Evolutionary conservation across 1,140 invertebrate species (phyloP).

Genomic region (Procambarus virginalis): DNA sequence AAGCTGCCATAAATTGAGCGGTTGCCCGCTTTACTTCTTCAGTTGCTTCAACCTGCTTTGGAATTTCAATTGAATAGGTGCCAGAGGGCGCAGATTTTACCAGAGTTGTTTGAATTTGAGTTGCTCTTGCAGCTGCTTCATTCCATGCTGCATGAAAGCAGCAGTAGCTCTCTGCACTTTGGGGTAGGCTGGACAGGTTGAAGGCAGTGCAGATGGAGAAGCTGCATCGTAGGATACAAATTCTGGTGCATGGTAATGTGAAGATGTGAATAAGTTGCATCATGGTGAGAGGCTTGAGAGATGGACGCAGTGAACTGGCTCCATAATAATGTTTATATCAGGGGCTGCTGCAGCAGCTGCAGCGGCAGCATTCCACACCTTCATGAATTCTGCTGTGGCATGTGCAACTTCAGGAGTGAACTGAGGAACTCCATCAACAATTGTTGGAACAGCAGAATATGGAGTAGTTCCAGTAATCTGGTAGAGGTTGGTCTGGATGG

Average conservation of each 20-base stretch:
- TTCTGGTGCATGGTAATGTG: background rate
- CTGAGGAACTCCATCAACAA: constrained; percentile 6
- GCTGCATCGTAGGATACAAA: background rate
- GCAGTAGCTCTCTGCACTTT: constrained; percentile 45
- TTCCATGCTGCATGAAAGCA: constrained; percentile 51
- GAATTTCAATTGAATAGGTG: background rate
- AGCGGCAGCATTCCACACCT: no score
- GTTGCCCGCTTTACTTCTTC: no score
- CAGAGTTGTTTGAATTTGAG: background rate
- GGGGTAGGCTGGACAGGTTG: constrained; percentile 24
- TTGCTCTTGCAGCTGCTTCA: constrained; percentile 18
- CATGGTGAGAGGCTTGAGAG: background rate
- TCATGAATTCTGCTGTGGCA: no score
- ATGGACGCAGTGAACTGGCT: background rate
- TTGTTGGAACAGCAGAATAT: background rate
- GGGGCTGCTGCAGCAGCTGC: no score
- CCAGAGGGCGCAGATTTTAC: background rate
- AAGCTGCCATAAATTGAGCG: constrained; percentile 39
- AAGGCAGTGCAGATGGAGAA: background rate
- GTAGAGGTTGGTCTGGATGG: background rate
- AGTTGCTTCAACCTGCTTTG: no score
- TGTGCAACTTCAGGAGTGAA: no score
- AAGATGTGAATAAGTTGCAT: background rate
- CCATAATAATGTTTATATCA: constrained; percentile 39
- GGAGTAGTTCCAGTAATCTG: background rate